Evolutionary conservation across 2,888 invertebrate genomes (phyloP).

Genomic region (Mimas tiliae): DNA sequence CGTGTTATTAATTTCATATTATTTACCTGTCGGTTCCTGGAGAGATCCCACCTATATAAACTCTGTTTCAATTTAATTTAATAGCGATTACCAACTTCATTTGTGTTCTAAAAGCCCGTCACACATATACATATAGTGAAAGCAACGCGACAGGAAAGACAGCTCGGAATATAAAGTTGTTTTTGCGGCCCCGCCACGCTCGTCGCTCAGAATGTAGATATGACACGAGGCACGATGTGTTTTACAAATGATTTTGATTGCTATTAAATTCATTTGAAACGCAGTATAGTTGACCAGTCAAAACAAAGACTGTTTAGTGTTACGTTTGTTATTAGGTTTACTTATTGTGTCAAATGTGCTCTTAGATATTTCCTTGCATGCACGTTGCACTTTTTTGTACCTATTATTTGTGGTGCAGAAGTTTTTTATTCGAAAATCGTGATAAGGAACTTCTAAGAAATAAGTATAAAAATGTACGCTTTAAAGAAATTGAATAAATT

Average conservation of each 20-base stretch:
- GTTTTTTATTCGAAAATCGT: constrained; percentile 66
- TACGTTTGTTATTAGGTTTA: constrained; percentile 77
- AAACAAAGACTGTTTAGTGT: constrained; percentile 78
- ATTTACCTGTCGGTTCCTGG: constrained; percentile 60
- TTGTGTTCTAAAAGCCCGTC: no score
- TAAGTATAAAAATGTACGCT: constrained; percentile 84
- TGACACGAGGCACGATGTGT: no score
- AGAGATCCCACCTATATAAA: constrained; percentile 71
- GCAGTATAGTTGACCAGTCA: constrained; percentile 72
- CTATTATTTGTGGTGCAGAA: constrained; percentile 59
- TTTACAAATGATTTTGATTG: no score
- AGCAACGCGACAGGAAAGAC: no score
- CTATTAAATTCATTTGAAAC: no score
- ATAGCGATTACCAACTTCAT: no score
- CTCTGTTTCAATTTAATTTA: no score
- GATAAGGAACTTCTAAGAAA: constrained; percentile 76
- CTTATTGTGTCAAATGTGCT: constrained; percentile 64
- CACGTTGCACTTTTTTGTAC: constrained; percentile 67
- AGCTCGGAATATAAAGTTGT: no score
- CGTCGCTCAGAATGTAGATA: no score
- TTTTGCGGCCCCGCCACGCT: no score
- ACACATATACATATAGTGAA: no score
- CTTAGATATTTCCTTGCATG: constrained; percentile 67
- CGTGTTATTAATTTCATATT: constrained; percentile 33
- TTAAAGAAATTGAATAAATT: constrained; percentile 82